Percentiles rank a stretch among this genome's conserved stretches.
phyloP scores from a whole-genome alignment of 2,113 vertebrate species.

The Platanista minor region DNA sequence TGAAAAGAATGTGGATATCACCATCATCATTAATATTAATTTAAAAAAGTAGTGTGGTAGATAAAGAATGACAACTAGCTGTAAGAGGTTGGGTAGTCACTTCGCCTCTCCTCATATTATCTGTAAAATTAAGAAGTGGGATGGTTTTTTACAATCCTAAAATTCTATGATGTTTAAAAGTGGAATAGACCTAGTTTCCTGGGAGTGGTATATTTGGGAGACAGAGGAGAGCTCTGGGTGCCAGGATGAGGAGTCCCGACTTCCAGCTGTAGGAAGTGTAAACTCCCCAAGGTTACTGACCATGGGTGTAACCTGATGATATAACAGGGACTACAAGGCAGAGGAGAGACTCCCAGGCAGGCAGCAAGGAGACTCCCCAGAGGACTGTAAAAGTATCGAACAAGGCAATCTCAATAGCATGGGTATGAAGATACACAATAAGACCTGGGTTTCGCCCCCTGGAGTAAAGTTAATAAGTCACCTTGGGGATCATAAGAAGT shows the following conservation, averaged over 20 bases:
- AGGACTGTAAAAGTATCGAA: neutral
- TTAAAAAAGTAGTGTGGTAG: neutral
- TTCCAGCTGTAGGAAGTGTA: constrained; percentile 3
- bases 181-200: neutral
- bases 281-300: constrained; percentile 11
- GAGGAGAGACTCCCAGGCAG: neutral
- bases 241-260: neutral
- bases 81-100: neutral
- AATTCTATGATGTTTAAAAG: constrained; percentile 38
- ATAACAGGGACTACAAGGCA: neutral
- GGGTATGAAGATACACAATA: constrained; percentile 12
- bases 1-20: neutral
- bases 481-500: neutral
- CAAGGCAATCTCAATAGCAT: neutral
- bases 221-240: neutral
- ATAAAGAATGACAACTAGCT: constrained; percentile 5
- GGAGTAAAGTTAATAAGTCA: constrained; percentile 10
- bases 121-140: neutral
- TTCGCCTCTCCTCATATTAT: neutral
- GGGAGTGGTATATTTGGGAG: neutral
- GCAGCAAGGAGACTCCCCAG: neutral
- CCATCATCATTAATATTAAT: neutral
- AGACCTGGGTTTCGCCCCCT: neutral
- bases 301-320: neutral
- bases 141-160: neutral